Evolutionary conservation across 2,797 vertebrate genomes (phyloP).

Genomic region (Momotus momota): DNA sequence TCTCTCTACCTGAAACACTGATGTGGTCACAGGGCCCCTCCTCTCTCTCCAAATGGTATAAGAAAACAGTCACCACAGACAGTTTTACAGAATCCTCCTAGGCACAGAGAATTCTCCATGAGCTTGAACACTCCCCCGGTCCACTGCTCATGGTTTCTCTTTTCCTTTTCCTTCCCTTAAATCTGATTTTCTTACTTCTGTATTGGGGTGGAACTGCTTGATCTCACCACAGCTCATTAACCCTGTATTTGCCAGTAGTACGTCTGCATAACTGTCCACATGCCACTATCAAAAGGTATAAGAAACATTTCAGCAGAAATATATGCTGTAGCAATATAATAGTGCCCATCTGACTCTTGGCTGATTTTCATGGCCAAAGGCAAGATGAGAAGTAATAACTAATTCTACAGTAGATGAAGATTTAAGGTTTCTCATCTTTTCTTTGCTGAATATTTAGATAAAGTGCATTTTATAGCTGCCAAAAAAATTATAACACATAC

Average conservation of each 20-base stretch:
- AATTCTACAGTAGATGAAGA: conserved; percentile 43
- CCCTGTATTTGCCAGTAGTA: not conserved
- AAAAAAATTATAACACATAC: conserved; percentile 29
- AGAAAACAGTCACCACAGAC: not conserved
- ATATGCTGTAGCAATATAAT: not conserved
- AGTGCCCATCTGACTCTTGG: not conserved
- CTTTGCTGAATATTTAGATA: conserved; percentile 55
- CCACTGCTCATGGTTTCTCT: not conserved
- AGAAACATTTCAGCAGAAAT: not conserved
- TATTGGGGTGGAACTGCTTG: not conserved
- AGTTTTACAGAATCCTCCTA: not conserved
- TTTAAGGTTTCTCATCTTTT: conserved; percentile 54
- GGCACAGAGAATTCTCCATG: too few species aligned
- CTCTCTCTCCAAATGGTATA: not conserved
- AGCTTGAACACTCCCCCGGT: not conserved
- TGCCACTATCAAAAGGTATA: not conserved
- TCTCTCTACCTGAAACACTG: not conserved
- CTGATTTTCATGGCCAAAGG: conserved; percentile 28
- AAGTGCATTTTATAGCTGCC: conserved; percentile 48
- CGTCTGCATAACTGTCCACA: not conserved
- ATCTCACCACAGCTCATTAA: not conserved
- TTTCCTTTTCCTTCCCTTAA: not conserved
- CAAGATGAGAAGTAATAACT: conserved; percentile 32
- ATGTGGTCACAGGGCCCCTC: not conserved
- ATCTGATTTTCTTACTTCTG: not conserved